Base-by-base conservation (phyloP, 2,113 vertebrate genomes). In the Indicator maculatus region DNA sequence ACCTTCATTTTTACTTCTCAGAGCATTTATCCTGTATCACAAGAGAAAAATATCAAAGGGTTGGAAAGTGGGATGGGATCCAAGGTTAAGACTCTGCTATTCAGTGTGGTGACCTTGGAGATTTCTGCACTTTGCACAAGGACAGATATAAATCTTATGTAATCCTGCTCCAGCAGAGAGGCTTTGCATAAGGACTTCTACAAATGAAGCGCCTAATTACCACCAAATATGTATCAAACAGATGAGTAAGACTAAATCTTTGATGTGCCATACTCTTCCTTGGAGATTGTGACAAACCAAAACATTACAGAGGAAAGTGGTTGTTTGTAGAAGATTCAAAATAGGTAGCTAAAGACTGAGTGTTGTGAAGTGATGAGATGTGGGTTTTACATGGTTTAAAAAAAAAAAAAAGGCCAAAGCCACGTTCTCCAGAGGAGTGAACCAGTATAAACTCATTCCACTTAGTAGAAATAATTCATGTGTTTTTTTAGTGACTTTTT, bases 121-220 rank as follows among this genome's bases (percentile, higher is more conserved):
- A 80, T 58, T 55, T 61, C 69, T 91, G 52, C 58, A 69, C 72
- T 86, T 83, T 93, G 58, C 78, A 58, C 26, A 95, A 90, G 93
- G 80, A 78, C 91, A 96, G 93, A 94, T 93, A 80, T 24, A 87
- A 97, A 84, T 70, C 83, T 95, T 80, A 89, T 4, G 75, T 93
- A 96, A 97, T 92, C 83, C 69, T 94, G 33, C 66, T 90, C 83
- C 73, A 74, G 30, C 55, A 76, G 67, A 64, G 61, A 96, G 74
- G 31, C 67, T 97, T 95, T 71, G 41, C 69, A 81, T 92, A 93
- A 96, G 78, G 79, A 84, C 94, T 94, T 96, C 92, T 94, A 89
- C 93, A 95, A 97, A 94, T 85, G 83, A 96, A 94, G 71, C 56
- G 86, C 86, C 82, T 97, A 95, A 96, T 97, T 96, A 89, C 61